A percentile compares a stretch with the other conserved stretches of the same genome.
phyloP scores from a whole-genome alignment of 2,888 invertebrate genomes.

The Eupithecia insigniata region DNA sequence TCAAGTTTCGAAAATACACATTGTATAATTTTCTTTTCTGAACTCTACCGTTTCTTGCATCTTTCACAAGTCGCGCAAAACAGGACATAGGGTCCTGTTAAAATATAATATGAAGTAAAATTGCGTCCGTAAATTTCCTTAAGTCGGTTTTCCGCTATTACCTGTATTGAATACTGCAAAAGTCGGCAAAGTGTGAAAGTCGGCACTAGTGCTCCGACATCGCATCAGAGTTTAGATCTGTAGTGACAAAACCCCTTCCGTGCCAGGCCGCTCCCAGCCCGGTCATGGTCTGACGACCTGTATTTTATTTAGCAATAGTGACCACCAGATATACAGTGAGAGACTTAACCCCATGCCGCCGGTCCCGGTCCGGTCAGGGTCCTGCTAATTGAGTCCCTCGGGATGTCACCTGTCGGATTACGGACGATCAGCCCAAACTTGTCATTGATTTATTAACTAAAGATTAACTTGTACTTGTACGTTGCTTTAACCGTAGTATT shows the following conservation, averaged over 20 bases:
- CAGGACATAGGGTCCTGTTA: too few relatives aligned
- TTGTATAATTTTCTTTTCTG: too few relatives aligned
- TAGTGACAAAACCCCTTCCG: not conserved
- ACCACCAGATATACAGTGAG: not conserved
- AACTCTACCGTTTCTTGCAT: too few relatives aligned
- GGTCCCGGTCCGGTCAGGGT: constrained; percentile 33
- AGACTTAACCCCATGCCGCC: constrained; percentile 4
- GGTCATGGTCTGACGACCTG: not conserved
- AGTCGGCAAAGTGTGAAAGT: too few relatives aligned
- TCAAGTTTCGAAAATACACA: too few relatives aligned
- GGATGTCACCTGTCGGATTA: constrained; percentile 52
- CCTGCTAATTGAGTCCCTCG: constrained; percentile 50
- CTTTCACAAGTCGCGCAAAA: too few relatives aligned
- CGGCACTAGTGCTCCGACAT: too few relatives aligned
- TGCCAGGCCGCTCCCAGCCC: not conserved
- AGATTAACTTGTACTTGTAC: constrained; percentile 27
- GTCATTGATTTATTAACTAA: constrained; percentile 46
- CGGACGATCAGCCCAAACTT: constrained; percentile 40
- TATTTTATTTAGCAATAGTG: not conserved
- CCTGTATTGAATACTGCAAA: too few relatives aligned
- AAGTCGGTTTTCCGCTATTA: too few relatives aligned
- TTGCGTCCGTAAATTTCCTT: too few relatives aligned
- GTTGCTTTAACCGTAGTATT: not conserved
- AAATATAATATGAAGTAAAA: too few relatives aligned
- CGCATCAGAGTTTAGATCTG: not conserved